phyloP scores from a whole-genome alignment of 2,113 vertebrate species.

The Jaculus jaculus region DNA sequence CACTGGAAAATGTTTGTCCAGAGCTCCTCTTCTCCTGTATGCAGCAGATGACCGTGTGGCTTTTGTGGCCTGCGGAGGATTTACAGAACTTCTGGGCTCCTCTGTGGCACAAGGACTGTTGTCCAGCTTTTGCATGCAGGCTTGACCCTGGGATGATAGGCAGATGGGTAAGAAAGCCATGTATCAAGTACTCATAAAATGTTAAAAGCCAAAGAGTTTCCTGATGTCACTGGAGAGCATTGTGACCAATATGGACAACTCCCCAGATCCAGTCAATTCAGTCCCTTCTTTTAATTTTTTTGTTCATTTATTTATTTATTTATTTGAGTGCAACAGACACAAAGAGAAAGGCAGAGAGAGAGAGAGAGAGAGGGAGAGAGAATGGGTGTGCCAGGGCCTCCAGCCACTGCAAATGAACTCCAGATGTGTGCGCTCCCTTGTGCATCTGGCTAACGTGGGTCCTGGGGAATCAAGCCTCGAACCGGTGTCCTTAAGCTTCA shows the following conservation, averaged over 20 bases:
- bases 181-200: not conserved
- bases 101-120: not conserved
- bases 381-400: too few species aligned
- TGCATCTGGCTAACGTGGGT: too few species aligned
- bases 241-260: not conserved
- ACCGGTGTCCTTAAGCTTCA: too few species aligned
- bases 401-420: too few species aligned
- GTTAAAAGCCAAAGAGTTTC: not conserved
- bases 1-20: not conserved
- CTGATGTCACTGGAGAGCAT: not conserved
- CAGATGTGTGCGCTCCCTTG: too few species aligned
- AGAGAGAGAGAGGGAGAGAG: too few species aligned
- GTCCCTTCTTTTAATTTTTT: not conserved
- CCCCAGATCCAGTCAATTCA: not conserved
- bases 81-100: not conserved
- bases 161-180: not conserved
- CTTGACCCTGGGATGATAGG: not conserved
- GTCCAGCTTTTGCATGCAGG: not conserved
- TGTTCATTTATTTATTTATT: too few species aligned
- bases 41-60: not conserved
- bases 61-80: slow-evolving; percentile 19
- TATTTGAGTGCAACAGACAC: too few species aligned
- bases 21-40: not conserved
- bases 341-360: too few species aligned
- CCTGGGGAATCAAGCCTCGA: too few species aligned